Evolutionary conservation across 2,797 vertebrate genomes (phyloP).

Genomic region (Darevskia mixta): DNA sequence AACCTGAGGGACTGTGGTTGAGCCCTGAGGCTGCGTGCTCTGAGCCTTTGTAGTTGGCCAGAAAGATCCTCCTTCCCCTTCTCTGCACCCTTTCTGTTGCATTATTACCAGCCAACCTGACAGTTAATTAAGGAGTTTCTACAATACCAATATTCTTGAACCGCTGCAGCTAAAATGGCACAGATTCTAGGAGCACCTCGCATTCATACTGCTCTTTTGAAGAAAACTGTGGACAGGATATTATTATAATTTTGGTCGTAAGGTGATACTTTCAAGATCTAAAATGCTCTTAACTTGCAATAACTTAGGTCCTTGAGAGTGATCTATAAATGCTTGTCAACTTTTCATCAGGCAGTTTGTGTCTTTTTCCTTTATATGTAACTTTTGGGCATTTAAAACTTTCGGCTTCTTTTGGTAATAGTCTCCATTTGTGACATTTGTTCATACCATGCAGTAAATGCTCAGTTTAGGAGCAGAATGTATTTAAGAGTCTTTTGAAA

Average conservation of each 20-base stretch:
- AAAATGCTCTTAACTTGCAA: background rate
- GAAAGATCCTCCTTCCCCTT: background rate
- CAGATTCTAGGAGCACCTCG: background rate
- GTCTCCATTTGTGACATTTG: background rate
- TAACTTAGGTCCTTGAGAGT: background rate
- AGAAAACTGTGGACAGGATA: rapidly evolving
- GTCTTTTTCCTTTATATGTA: background rate
- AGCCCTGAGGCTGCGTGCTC: background rate
- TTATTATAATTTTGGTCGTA: background rate
- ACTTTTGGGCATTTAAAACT: background rate
- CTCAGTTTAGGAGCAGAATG: background rate
- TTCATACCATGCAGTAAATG: background rate
- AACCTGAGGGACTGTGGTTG: background rate
- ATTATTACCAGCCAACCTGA: background rate
- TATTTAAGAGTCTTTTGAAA: background rate
- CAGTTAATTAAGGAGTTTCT: background rate
- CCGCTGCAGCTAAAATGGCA: rapidly evolving
- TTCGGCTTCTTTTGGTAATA: background rate
- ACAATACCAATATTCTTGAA: background rate
- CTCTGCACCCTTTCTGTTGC: background rate
- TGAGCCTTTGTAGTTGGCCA: background rate
- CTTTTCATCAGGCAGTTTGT: background rate
- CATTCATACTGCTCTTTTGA: background rate
- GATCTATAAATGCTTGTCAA: no score
- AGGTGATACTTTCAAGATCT: background rate